Conservation (phyloP, 2,888 invertebrate species). For the Agonum fuliginosum region DNA sequence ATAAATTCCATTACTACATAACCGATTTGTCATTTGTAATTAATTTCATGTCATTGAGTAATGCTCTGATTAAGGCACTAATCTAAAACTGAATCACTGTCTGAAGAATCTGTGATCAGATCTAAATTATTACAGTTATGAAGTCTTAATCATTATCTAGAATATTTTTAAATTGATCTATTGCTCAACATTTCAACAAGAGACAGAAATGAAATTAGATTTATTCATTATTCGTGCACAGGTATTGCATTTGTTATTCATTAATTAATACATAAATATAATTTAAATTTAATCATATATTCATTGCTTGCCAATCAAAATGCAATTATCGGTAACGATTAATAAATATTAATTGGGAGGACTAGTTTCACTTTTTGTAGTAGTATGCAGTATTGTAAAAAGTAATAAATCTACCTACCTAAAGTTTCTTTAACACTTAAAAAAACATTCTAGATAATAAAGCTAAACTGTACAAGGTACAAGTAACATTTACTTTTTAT, state of each 20-base stretch:
- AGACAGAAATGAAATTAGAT: conserved; percentile 12
- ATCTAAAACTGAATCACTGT: conserved; percentile 6
- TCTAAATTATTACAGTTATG: conserved; percentile 30
- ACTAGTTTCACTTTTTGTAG: too few relatives aligned
- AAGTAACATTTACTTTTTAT: too few relatives aligned
- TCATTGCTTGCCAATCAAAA: too few relatives aligned
- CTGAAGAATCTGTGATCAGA: conserved; percentile 4
- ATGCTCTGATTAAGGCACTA: conserved; percentile 19
- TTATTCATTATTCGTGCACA: conserved; percentile 17
- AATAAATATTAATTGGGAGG: too few relatives aligned
- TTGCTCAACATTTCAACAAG: neutral
- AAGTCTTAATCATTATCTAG: conserved; percentile 29
- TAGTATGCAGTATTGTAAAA: too few relatives aligned
- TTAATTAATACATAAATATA: conserved; percentile 2
- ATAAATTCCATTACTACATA: neutral
- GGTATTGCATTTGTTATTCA: neutral
- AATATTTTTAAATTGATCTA: conserved; percentile 18
- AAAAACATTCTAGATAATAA: too few relatives aligned
- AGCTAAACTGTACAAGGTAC: too few relatives aligned
- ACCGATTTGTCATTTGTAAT: conserved; percentile 1
- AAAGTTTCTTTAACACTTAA: too few relatives aligned
- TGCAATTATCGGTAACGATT: too few relatives aligned
- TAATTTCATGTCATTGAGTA: conserved; percentile 15
- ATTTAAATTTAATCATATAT: too few relatives aligned
- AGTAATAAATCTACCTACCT: too few relatives aligned